phyloP scores from a whole-genome alignment of 1,140 invertebrate genomes.

The Lepidurus arcticus region DNA sequence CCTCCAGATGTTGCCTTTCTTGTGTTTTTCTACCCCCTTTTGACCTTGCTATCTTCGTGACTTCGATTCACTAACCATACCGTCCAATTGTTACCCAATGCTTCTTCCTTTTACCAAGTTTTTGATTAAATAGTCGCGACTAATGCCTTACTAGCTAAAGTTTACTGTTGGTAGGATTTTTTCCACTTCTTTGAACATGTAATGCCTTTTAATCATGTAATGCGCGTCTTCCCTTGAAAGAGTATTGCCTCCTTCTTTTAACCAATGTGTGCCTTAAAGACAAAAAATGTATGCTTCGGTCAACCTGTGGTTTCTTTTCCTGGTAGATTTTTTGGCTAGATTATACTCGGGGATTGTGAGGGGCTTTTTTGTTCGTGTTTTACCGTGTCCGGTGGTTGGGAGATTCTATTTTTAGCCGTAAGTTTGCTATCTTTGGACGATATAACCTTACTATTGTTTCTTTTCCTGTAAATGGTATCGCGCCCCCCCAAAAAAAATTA shows the following conservation, averaged over 20 bases:
- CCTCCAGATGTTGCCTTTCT: background rate
- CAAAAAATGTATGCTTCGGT: background rate
- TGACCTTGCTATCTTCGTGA: background rate
- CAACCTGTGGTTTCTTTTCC: background rate
- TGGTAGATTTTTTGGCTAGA: background rate
- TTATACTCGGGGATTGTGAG: slow-evolving; percentile 9
- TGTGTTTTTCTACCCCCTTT: background rate
- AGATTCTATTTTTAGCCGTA: slow-evolving; percentile 11
- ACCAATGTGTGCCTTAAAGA: slow-evolving; percentile 14
- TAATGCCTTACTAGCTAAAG: slow-evolving; percentile 14
- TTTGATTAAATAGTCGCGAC: background rate
- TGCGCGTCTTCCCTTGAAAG: background rate
- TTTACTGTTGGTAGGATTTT: background rate
- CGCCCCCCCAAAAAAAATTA: background rate
- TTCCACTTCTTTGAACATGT: background rate
- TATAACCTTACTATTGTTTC: background rate
- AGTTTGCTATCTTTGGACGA: slow-evolving; percentile 3
- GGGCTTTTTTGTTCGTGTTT: background rate
- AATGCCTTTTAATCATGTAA: background rate
- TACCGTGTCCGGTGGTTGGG: background rate
- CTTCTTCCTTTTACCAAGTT: slow-evolving; percentile 5
- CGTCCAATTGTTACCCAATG: slow-evolving; percentile 21
- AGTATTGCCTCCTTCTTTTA: background rate
- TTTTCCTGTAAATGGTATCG: background rate
- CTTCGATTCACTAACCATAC: slow-evolving; percentile 15